Evolutionary conservation across 2,797 vertebrate species (phyloP), one percentile per base, ranked within the genome.

Genomic region (Falco concolor): DNA sequence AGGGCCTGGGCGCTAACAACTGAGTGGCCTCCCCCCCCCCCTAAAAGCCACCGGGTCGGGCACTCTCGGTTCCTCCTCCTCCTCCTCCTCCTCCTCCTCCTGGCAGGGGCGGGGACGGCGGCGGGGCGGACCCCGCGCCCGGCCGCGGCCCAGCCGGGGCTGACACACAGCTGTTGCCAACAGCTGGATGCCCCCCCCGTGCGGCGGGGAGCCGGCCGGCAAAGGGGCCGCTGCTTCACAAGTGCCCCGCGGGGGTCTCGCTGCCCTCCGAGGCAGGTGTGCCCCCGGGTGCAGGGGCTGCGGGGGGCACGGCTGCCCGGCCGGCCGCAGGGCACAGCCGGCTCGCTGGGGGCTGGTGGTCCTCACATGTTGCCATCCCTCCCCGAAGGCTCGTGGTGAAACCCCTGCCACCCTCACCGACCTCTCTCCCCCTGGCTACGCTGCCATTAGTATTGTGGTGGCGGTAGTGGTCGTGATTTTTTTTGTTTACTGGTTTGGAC

Each of bases 11-110:
- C 75, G 20, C 77, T 68, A 67, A 57, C 81, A 54, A 89, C 94
- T 59, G 91, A 93, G 47, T 95, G 92, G 78, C 93, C 84, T 89
- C 36, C 59, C 38, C 75, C 91, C 91, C 24, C 57, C 81, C 50
- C 95, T 97, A 97, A 97, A 96, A 96, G 96, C 96, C 94, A 81
- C 96, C 90, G 93, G 96, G 96, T 96, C 87, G 95, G 92, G 88
- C 94, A 91, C 92, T 90, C 84, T 67, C 73, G 63, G 80, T 95
- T 95, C 90, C 84, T 86, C 94, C 96, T 69, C 91, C 94, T 75
- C 92, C 95, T 61, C 30, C 45, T 70, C 42, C 42, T 44, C 42
- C 42, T 59, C 72, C 73, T 78, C 84, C 79, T 84, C 44, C 59
- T 86, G 7, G 44, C 57, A 94, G 92, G 95, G 96, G 96, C 93